phyloP scores from a whole-genome alignment of 2,797 vertebrate genomes.

The Chrysocyon brachyurus region DNA sequence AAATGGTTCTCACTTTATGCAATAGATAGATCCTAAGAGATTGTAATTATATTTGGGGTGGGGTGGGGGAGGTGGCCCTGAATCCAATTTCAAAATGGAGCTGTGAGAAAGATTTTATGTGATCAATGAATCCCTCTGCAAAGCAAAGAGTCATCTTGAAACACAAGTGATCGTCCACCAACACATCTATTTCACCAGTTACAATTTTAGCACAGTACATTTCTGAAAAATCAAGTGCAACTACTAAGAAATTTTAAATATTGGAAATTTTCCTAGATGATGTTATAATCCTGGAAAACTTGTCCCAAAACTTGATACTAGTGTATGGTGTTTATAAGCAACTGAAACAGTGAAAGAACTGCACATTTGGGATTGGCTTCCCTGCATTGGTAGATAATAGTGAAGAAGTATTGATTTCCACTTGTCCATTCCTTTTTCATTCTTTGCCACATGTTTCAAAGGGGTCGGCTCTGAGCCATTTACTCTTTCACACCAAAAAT shows the following conservation, averaged over 20 bases:
- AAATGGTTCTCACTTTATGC: background rate
- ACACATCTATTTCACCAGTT: background rate
- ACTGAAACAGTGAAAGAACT: constrained; percentile 25
- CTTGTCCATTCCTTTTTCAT: constrained; percentile 74
- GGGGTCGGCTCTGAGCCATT: constrained; percentile 69
- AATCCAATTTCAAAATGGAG: constrained; percentile 35
- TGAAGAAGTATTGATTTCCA: constrained; percentile 71
- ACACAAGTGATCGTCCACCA: background rate
- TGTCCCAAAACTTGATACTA: background rate
- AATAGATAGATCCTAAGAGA: background rate
- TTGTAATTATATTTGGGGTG: background rate
- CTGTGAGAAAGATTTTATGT: background rate
- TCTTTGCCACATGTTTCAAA: constrained; percentile 69
- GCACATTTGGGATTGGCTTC: background rate
- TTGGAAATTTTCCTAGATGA: constrained; percentile 16
- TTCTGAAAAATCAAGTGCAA: constrained; percentile 47
- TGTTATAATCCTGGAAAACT: background rate
- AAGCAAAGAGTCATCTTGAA: constrained; percentile 56
- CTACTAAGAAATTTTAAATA: background rate
- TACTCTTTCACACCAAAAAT: constrained; percentile 70
- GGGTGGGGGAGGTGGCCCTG: too few relatives aligned
- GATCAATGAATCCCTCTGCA: constrained; percentile 54
- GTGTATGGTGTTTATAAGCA: background rate
- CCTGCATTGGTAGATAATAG: constrained; percentile 44
- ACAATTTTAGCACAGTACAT: background rate